Base-by-base conservation (phyloP, 2,113 vertebrate species). In the Callocephalon fimbriatum region DNA sequence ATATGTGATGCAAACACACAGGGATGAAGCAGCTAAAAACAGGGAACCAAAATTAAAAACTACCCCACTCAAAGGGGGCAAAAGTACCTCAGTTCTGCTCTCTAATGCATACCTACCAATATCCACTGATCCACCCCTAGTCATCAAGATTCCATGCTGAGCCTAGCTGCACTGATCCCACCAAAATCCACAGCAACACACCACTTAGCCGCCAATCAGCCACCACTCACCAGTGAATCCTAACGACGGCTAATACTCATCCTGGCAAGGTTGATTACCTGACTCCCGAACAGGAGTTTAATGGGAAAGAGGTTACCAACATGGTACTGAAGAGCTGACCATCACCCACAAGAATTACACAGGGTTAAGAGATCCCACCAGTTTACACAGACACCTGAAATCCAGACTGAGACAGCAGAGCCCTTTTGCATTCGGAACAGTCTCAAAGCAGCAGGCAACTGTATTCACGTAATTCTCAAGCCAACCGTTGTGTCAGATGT, bases 251-350 rank as follows among this genome's bases (percentile, higher is more conserved):
- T 92, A 77, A 44, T 58, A 35, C 78, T 73, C 71, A 92, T 20
- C 56, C 76, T 54, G 38, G 42, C 47, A 65, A 81, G 37, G 67
- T 19, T 63, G 62, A 67, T 81, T 63, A 88, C 83, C 56, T 74
- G 54, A 91, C 95, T 96, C 63, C 82, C 72, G 67, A 65, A 65
- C 76, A 75, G 92, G 85, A 65, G 94, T 94, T 84, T 62, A 73
- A 21, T 9, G 48, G 67, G 66, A 66, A 93, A 66, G 54, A 56
- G 21, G 62, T n/a, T 74, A 65, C 35, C 38, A 32, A 44, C 13
- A 7, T 2, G 25, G 53, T 54, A 42, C 76, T 59, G 21, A 62
- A 86, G 42, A 80, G 29, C n/a, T 85, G 76, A 58, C 70, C 76
- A 82, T 77, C 90, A 91, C 45, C 32, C 29, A 16, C 4, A 1